Evolutionary conservation across 2,888 invertebrate species (phyloP), one percentile per base, ranked within the genome.

Genomic region (Drosophila mayaguana): DNA sequence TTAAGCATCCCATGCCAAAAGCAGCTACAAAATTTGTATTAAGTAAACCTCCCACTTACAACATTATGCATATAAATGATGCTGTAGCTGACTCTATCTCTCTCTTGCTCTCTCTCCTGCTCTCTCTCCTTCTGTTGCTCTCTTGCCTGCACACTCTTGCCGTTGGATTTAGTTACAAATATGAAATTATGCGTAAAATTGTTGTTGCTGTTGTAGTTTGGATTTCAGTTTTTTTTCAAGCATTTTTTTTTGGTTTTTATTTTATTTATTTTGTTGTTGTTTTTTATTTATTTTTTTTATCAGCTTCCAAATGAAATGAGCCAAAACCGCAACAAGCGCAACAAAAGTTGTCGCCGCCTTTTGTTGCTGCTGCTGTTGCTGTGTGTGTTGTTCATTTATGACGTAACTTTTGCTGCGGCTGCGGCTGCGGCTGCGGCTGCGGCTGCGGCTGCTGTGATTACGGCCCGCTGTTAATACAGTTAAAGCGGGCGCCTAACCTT

Each of bases 161-260:
- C 66, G 54, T 63, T 70, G 76, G 72, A 73, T 87, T 76, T 88
- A 72, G 83, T 85, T 89, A 89, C 86, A 80, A 78, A 89, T 82
- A 89, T 89, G 83, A 85, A 85, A 89, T 89, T 85, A 88, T 88
- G 85, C 89, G 85, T 89, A 78, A 82, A 85, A 87, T 84, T 77
- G 59, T 78, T 65, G 50, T 68, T 82, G 79, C 79, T 67, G 64
- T 28, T 75, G 65, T 61, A 75, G 78, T 78, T 76, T 74, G 63
- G 45, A 50, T 76, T 76, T 74, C 75, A 73, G 78, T 72, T 72
- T 53, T 53, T 43, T 60, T 43, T 38, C 11, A 45, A 25, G 25
- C 25, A 22, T 40, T 60, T 75, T 28, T 32, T 55, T 73, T 76
- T 74, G 45, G 22, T 42, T 78, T 76, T 18, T 42, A 5, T 43